Base-by-base conservation (phyloP, 2,113 vertebrate species). In the Coreoperca whiteheadi region DNA sequence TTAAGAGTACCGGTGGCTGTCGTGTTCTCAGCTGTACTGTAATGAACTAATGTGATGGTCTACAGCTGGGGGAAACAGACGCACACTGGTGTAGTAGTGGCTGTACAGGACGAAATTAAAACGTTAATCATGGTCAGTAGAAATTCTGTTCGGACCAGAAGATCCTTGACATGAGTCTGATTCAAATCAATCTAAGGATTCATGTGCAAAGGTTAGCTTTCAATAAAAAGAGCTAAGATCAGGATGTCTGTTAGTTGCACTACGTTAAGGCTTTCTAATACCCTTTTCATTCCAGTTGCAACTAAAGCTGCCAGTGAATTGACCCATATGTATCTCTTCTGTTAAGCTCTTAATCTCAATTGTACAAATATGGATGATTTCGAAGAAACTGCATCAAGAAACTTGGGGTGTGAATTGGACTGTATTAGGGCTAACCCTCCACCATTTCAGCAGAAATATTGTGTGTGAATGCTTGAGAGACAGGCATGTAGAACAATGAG, bases 401-500 rank as follows among this genome's bases (percentile, higher is more conserved):
- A 28, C 15, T 48, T 23, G 46, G 25, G n/a, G 1, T 59, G 30
- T 59, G 43, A 23, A 51, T 9, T 20, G 23, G 14, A 25, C 48
- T 72, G 41, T n/a, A 16, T 51, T 15, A 3, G 11, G n/a, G 30
- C 10, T 21, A 28, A 53, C 18, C 25, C 43, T 30, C 46, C 43
- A 53, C 18, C 20, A 53, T 43, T 61, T 61, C 32, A 32, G 25
- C 18, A 32, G 59, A 56, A 67, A 48, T 34, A 61, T 4, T 39
- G 43, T 61, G 43, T 70, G 66, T 71, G 56, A 74, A 43, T 51
- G 37, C 43, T 16, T 4, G 23, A 69, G 14, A 74, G 48, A 23
- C 68, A 63, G 39, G 56, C 37, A 8, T 75, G 50, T 59, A 67
- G 67, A 71, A 78, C 72, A 80, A 83, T 67, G 60, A 65, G 46